Conservation (phyloP, 2,797 vertebrate genomes). For the Syndactyla subalaris region DNA sequence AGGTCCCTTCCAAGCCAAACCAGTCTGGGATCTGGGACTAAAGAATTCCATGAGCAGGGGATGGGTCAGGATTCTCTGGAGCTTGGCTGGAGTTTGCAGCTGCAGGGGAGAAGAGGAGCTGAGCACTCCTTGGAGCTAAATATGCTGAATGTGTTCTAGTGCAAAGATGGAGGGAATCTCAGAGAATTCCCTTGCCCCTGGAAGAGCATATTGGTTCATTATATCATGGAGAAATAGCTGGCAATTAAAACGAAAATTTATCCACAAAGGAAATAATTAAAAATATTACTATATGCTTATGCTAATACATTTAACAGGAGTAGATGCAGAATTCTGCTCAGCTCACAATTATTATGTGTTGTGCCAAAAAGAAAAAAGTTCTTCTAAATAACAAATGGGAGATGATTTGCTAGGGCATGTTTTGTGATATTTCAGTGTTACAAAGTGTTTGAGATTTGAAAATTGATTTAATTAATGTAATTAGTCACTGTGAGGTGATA, state of each 20-base stretch:
- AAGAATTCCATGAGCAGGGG: neutral
- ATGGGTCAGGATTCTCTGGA: neutral
- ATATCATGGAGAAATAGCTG: neutral
- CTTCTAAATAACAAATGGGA: neutral
- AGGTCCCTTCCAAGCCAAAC: neutral
- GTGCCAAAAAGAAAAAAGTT: neutral
- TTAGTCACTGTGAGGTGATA: neutral
- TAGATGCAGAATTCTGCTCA: neutral
- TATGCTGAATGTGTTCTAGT: neutral
- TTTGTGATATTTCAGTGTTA: neutral
- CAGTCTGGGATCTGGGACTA: neutral
- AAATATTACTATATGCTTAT: slow-evolving; percentile 5
- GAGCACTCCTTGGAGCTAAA: neutral
- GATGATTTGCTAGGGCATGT: neutral
- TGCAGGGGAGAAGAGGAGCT: neutral
- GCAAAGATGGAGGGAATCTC: neutral
- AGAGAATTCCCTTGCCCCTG: neutral
- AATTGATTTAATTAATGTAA: neutral
- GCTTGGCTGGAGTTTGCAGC: neutral
- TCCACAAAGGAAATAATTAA: slow-evolving; percentile 5
- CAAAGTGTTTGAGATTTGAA: neutral
- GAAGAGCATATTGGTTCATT: neutral
- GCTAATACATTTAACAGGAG: neutral
- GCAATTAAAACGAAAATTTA: neutral
- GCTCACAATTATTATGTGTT: neutral